phyloP scores from a whole-genome alignment of 1,140 invertebrate genomes.

The Coelopa frigida region DNA sequence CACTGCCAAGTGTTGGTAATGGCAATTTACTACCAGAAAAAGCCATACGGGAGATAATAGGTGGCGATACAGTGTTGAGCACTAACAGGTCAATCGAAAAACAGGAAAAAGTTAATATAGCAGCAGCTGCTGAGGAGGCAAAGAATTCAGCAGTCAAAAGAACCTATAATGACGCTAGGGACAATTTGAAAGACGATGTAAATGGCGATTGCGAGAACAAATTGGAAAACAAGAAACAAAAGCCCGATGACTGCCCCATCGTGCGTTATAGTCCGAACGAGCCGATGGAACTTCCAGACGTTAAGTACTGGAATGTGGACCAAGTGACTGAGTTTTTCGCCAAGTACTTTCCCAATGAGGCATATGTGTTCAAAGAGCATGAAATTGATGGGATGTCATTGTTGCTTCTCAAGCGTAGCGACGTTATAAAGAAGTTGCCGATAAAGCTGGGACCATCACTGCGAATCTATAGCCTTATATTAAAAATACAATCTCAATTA shows the following conservation, averaged over 20 bases:
- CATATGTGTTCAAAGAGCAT: conserved; percentile 25
- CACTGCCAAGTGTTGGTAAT: conserved; percentile 2
- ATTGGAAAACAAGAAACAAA: neutral
- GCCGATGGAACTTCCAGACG: conserved; percentile 10
- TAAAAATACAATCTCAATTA: conserved; percentile 22
- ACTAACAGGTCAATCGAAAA: neutral
- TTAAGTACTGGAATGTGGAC: conserved; percentile 28
- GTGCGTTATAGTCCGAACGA: conserved; percentile 14
- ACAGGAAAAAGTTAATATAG: neutral
- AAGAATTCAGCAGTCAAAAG: conserved; percentile 2
- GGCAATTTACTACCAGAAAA: conserved; percentile 9
- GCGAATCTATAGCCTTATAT: conserved; percentile 29
- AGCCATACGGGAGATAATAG: conserved; percentile 13
- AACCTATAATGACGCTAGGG: neutral
- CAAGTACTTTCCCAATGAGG: conserved; percentile 29
- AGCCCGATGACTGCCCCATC: conserved; percentile 1
- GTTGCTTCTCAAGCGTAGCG: conserved; percentile 31
- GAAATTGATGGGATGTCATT: conserved; percentile 38
- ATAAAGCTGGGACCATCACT: conserved; percentile 36
- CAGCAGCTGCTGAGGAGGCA: neutral
- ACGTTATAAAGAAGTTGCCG: conserved; percentile 31
- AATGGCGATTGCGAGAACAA: conserved; percentile 1
- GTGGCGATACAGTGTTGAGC: conserved; percentile 5
- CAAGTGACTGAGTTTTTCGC: conserved; percentile 25
- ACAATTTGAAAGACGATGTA: neutral